phyloP scores from a whole-genome alignment of 2,113 vertebrate species.

The Regulus satrapa region DNA sequence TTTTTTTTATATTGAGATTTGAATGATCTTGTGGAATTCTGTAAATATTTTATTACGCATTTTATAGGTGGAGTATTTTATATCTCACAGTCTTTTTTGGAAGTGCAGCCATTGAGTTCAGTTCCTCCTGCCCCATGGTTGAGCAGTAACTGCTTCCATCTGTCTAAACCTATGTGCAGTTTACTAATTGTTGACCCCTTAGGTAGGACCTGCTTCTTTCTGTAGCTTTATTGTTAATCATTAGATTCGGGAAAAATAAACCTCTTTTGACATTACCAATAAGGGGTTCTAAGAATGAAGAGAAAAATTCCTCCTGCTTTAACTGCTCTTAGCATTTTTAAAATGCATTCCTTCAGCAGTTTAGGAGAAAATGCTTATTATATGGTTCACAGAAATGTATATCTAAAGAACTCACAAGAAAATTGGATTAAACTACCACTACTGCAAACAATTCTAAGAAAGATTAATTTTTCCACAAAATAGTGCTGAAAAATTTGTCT shows the following conservation, averaged over 20 bases:
- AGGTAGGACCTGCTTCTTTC: constrained; percentile 63
- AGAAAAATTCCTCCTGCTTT: constrained; percentile 3
- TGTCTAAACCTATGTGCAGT: constrained; percentile 52
- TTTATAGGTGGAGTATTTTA: constrained; percentile 63
- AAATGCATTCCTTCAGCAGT: background rate
- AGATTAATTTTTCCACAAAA: background rate
- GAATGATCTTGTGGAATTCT: constrained; percentile 49
- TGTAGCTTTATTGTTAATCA: constrained; percentile 57
- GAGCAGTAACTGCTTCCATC: constrained; percentile 69
- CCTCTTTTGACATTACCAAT: constrained; percentile 6
- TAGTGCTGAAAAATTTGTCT: background rate
- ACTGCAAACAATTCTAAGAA: background rate
- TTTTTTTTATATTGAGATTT: constrained; percentile 1
- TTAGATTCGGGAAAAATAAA: constrained; percentile 54
- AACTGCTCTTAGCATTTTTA: background rate
- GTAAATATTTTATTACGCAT: constrained; percentile 58
- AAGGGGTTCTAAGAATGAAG: background rate
- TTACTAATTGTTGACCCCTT: constrained; percentile 63
- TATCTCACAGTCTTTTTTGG: constrained; percentile 39
- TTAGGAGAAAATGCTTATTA: background rate
- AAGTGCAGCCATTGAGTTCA: constrained; percentile 20
- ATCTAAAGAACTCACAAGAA: background rate
- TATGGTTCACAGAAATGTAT: background rate
- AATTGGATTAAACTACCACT: background rate
- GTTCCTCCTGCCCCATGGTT: constrained; percentile 52